A percentile compares a stretch with the other conserved stretches of the same genome.
Evolutionary conservation across 2,888 invertebrate genomes (phyloP).

Genomic region (Ornithoptera priamus): DNA sequence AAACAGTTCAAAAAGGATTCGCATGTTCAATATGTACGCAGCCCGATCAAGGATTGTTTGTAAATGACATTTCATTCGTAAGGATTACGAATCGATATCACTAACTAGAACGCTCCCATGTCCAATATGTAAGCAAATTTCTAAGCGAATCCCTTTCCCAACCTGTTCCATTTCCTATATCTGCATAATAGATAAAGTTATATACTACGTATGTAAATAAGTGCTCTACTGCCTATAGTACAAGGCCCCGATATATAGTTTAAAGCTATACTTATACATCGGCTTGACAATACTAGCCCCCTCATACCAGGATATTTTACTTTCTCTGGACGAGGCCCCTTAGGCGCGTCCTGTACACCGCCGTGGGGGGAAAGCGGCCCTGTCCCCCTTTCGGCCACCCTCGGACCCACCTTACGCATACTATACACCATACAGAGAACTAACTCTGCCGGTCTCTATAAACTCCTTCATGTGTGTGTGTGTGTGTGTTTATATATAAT

Average conservation of each 20-base stretch:
- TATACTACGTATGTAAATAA: constrained; percentile 76
- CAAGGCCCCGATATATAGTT: constrained; percentile 74
- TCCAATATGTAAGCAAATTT: constrained; percentile 68
- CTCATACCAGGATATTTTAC: constrained; percentile 79
- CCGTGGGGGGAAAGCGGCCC: constrained; percentile 45
- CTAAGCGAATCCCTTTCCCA: constrained; percentile 57
- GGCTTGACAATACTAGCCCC: constrained; percentile 79
- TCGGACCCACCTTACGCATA: constrained; percentile 68
- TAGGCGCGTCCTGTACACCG: constrained; percentile 63
- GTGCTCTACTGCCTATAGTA: constrained; percentile 66
- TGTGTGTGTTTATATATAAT: constrained; percentile 59
- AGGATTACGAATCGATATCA: constrained; percentile 48
- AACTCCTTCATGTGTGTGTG: constrained; percentile 56
- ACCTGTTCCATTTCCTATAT: constrained; percentile 74
- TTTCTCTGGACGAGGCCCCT: constrained; percentile 78
- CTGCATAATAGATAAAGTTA: constrained; percentile 78
- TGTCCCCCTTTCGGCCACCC: constrained; percentile 44
- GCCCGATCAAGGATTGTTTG: constrained; percentile 6
- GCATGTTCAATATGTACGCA: background rate
- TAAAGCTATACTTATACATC: constrained; percentile 77
- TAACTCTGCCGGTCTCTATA: constrained; percentile 76
- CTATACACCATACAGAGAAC: constrained; percentile 75
- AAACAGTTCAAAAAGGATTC: background rate
- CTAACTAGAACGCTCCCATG: constrained; percentile 50
- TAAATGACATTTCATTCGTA: constrained; percentile 11